Percentiles rank a stretch among this genome's conserved stretches.
Evolutionary conservation across 2,888 invertebrate genomes (phyloP).

Genomic region (Pinctada fucata): DNA sequence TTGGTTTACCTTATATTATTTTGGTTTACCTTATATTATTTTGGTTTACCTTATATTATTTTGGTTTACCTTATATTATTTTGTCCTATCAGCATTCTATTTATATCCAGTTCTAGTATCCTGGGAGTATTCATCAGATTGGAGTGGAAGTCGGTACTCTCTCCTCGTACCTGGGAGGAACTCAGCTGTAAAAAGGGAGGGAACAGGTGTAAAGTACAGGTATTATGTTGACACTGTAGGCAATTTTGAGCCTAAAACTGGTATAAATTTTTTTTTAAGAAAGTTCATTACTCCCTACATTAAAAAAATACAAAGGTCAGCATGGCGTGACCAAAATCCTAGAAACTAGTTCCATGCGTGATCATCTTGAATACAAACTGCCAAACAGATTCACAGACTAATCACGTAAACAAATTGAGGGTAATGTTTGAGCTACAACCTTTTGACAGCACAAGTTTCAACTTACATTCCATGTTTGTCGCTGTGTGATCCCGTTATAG

Average conservation of each 20-base stretch:
- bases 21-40: neutral
- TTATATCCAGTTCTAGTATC: constrained; percentile 75
- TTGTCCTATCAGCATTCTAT: constrained; percentile 76
- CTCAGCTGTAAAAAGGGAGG: constrained; percentile 55
- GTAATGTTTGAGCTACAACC: too few species aligned
- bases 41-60: constrained; percentile 48
- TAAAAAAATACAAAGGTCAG: neutral
- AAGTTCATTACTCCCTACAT: too few species aligned
- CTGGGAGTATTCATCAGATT: constrained; percentile 69
- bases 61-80: constrained; percentile 75
- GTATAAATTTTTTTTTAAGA: too few species aligned
- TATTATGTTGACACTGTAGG: too few species aligned
- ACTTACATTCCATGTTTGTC: constrained; percentile 70
- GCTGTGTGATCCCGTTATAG: constrained; percentile 55
- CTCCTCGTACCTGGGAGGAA: constrained; percentile 54
- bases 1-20: neutral
- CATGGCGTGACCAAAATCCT: neutral
- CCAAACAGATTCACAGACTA: too few species aligned
- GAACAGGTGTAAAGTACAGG: too few species aligned
- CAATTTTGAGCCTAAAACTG: too few species aligned
- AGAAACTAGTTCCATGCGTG: too few species aligned
- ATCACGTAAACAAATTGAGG: too few species aligned
- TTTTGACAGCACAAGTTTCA: too few species aligned
- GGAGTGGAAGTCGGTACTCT: constrained; percentile 35
- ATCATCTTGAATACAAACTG: too few species aligned